phyloP scores from a whole-genome alignment of 2,888 invertebrate genomes.

The Griposia aprilina region DNA sequence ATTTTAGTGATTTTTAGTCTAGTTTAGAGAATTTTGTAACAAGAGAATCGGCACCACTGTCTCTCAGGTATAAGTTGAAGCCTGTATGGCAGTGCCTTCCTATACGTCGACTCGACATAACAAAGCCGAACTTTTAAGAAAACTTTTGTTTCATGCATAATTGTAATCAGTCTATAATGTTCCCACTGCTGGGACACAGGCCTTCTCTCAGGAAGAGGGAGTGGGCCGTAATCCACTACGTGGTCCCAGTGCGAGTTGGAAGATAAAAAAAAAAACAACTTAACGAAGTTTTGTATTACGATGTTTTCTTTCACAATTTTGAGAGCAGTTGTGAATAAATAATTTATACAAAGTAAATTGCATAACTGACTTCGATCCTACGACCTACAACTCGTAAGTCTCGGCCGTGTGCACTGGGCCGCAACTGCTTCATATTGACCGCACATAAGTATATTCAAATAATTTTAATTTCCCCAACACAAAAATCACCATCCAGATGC shows the following conservation, averaged over 20 bases:
- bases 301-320: neutral
- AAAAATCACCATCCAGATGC: neutral
- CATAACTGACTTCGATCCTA: neutral
- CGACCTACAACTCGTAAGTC: neutral
- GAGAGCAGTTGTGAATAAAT: neutral
- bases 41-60: too few species aligned
- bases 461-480: neutral
- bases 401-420: rapidly evolving
- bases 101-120: neutral
- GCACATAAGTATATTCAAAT: neutral
- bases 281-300: neutral
- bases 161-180: neutral
- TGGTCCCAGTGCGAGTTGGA: neutral
- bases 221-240: neutral
- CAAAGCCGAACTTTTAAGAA: neutral
- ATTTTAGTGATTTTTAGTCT: too few species aligned
- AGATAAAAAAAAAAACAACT: neutral
- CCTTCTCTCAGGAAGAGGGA: neutral
- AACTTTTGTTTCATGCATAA: neutral
- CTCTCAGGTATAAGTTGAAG: neutral
- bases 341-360: neutral
- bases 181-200: neutral
- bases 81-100: neutral
- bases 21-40: too few species aligned
- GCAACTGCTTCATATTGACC: neutral